Evolutionary conservation across 2,113 vertebrate species (phyloP).

Genomic region (Chaenocephalus aceratus): DNA sequence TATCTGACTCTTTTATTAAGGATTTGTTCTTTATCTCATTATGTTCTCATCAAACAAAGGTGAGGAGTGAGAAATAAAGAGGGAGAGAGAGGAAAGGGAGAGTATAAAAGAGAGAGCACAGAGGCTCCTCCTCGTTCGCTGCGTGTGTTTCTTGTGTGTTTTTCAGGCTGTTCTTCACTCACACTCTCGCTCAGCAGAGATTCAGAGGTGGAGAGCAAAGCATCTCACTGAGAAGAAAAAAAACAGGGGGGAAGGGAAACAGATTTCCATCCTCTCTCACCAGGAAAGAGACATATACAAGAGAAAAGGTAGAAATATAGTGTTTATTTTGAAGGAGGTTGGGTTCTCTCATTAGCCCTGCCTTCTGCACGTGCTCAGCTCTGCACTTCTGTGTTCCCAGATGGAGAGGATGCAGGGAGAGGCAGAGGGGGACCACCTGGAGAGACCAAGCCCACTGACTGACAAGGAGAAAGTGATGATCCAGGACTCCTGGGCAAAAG

Average conservation of each 20-base stretch:
- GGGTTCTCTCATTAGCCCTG: conserved; percentile 32
- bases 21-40: conserved; percentile 55
- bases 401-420: conserved; percentile 78
- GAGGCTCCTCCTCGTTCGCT: conserved; percentile 77
- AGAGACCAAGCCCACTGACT: conserved; percentile 71
- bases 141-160: conserved; percentile 69
- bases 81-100: conserved; percentile 22
- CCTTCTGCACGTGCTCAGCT: conserved; percentile 66
- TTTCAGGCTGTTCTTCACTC: conserved; percentile 70
- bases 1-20: conserved; percentile 11
- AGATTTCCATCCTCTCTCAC: conserved; percentile 10
- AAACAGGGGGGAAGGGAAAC: conserved; percentile 17
- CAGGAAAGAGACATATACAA: conserved; percentile 17
- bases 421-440: conserved; percentile 67
- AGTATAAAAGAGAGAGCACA: conserved; percentile 49
- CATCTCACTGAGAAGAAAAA: conserved; percentile 41
- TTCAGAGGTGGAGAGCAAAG: conserved; percentile 66
- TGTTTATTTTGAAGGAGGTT: conserved; percentile 45
- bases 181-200: conserved; percentile 68
- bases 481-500: conserved; percentile 81
- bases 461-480: conserved; percentile 76
- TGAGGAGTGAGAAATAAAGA: conserved; percentile 46
- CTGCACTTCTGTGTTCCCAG: conserved; percentile 67
- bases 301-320: conserved; percentile 51
- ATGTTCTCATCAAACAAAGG: conserved; percentile 67